Evolutionary conservation across 2,888 invertebrate genomes (phyloP).

Genomic region (Diarsia mendica): DNA sequence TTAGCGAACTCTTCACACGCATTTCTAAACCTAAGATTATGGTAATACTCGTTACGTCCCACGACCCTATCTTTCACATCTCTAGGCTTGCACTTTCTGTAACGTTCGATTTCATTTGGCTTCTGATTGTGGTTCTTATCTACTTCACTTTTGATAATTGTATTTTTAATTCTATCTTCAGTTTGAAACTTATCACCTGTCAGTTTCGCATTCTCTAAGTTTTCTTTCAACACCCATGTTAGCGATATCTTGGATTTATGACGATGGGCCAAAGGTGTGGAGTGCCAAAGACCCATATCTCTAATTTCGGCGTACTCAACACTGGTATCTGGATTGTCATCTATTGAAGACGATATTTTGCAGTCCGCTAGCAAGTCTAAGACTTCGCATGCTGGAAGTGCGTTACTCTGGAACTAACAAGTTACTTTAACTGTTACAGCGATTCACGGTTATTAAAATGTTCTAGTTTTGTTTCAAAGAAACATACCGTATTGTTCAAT

Average conservation of each 20-base stretch:
- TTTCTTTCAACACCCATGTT: slow-evolving; percentile 93
- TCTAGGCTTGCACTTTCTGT: slow-evolving; percentile 77
- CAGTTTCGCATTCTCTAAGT: slow-evolving; percentile 85
- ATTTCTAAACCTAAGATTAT: slow-evolving; percentile 85
- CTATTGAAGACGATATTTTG: slow-evolving; percentile 72
- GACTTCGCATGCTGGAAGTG: slow-evolving; percentile 78
- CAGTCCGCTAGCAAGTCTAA: slow-evolving; percentile 85
- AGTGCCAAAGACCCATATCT: slow-evolving; percentile 89
- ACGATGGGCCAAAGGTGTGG: slow-evolving; percentile 84
- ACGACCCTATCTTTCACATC: slow-evolving; percentile 79
- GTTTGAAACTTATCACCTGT: slow-evolving; percentile 70
- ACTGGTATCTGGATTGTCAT: slow-evolving; percentile 74
- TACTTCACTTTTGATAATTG: slow-evolving; percentile 68
- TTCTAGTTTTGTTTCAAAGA: slow-evolving; percentile 56
- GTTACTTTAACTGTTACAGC: slow-evolving; percentile 33
- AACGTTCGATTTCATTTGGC: slow-evolving; percentile 75
- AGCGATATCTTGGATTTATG: slow-evolving; percentile 92
- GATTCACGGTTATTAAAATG: slow-evolving; percentile 34
- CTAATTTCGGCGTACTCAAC: slow-evolving; percentile 85
- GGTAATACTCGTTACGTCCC: slow-evolving; percentile 86
- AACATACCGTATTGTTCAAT: slow-evolving; percentile 73
- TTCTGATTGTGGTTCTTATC: slow-evolving; percentile 73
- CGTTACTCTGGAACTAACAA: slow-evolving; percentile 73
- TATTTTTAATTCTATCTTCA: slow-evolving; percentile 71
- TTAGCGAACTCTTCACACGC: slow-evolving; percentile 85